Base-by-base conservation (phyloP, 1,140 invertebrate genomes). In the Zeugodacus cucurbitae region DNA sequence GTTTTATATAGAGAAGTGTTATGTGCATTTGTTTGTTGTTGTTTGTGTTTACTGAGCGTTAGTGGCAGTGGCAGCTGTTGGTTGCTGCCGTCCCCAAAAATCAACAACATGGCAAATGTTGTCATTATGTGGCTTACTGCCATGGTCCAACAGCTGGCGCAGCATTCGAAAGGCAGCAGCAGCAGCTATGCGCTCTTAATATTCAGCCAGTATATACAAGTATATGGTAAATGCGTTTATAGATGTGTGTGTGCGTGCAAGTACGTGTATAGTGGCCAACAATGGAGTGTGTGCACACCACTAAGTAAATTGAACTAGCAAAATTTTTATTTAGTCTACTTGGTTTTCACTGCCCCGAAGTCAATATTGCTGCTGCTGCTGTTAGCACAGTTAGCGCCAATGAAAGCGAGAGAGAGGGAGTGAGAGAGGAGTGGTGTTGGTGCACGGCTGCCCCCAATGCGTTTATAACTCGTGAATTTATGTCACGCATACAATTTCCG, bases 401-500 rank as follows among this genome's bases (percentile, higher is more conserved):
- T 8, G 34, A 74, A 20, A 54, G 3, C 14, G 17, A 1, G 17
- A 2, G 14, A 54, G 48, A 54, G 48, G 0, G 48, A 8, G 41
- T 3, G 37, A 7, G 37, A 41, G 37, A 41, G 41, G 14, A 54
- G 4, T 11, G 17, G 17, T 4, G 58, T 62, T 62, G 17, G 14
- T 20, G 20, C 11, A 67, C 34, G 17, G 34, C 22, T 74, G 32
- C 34, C 8, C 67, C 67, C 67, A 74, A 41, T 74, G 67, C 32
- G 34, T 37, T 37, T 74, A 37, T 74, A 37, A 74, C 67, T 74
- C 67, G 29, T 74, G 67, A 41, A 74, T 74, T 74, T 74, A 74
- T 74, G 67, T 74, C 67, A 74, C 67, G 67, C 67, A 74, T 74
- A 74, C 67, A 37, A 74, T 74, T 74, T 74, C 32, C 32, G 67